Evolutionary conservation across 2,888 invertebrate genomes (phyloP), one percentile per base, ranked within the genome.

Genomic region (Cephus nigrinus): DNA sequence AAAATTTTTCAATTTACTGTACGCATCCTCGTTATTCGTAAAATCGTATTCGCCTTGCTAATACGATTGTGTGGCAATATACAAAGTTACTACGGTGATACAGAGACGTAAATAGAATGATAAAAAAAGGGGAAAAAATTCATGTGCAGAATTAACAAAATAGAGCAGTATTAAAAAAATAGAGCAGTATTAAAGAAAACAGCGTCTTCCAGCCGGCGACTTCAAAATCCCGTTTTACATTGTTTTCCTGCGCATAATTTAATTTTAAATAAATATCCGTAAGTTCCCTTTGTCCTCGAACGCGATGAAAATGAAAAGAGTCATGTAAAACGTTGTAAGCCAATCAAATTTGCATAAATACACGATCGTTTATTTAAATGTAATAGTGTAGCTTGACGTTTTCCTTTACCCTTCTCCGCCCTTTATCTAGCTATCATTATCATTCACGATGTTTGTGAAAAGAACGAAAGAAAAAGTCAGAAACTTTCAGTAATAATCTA

Each of bases 291-390:
- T 30, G 12, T 74, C 36, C 35, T 30, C 35, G 30, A 12, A 74
- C 35, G 33, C 23, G 35, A 35, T 33, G 74, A 74, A 80, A 75
- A 73, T 55, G 23, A 73, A 82, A 81, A 75, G 79, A 83, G 75
- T 84, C 76, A 81, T 85, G 84, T 85, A 82, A 85, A 85, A 81
- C 82, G 79, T 84, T 86, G 86, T 86, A 85, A 85, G 83, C 88
- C 86, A 89, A 88, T 90, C 87, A 88, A 90, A 89, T 90, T 90
- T 89, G 86, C 89, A 90, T 89, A 86, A 90, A 91, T 90, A 90
- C 86, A 90, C 86, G 85, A 89, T 89, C 86, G 87, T 89, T 90
- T 89, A 87, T 89, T 89, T 88, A 85, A 88, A 86, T 85, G 85
- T 78, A 36, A 68, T 11, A 31, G 71, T 71, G 71, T 71, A 71